A percentile compares a stretch with the other conserved stretches of the same genome.
These are phyloP conservation scores for Drepana falcataria DNA, from an alignment of 2,888 invertebrate species.

Conservation along the genomic window DNA sequence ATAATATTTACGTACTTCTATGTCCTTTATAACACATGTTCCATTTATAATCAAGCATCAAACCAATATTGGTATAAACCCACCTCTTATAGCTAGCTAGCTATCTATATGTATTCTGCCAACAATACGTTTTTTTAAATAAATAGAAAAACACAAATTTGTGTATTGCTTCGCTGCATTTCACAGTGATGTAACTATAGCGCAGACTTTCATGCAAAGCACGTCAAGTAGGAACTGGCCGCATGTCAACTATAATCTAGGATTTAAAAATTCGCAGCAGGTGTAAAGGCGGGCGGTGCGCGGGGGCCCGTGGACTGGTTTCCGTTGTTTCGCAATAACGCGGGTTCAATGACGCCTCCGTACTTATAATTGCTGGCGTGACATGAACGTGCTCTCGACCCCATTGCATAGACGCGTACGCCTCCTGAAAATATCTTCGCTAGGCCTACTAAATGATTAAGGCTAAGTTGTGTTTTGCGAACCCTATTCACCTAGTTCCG, in stretches of 20 bases:
- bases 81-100: too few species aligned
- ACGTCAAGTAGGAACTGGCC: conserved; percentile 52
- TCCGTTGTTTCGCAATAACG: conserved; percentile 78
- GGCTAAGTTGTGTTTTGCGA: background rate
- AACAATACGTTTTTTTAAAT: too few species aligned
- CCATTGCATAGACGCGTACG: conserved; percentile 39
- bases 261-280: conserved; percentile 76
- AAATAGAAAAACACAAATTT: conserved; percentile 7
- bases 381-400: conserved; percentile 58
- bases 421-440: background rate
- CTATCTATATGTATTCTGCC: too few species aligned
- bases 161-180: conserved; percentile 20
- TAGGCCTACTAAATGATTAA: background rate
- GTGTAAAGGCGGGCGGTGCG: conserved; percentile 41
- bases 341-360: conserved; percentile 73
- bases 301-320: conserved; percentile 61
- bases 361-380: conserved; percentile 69
- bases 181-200: conserved; percentile 56
- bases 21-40: too few species aligned
- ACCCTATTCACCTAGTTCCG: too few species aligned
- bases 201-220: conserved; percentile 46
- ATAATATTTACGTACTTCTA: too few species aligned
- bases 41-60: too few species aligned
- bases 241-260: conserved; percentile 75
- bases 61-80: too few species aligned